phyloP scores from a whole-genome alignment of 1,140 invertebrate species.

The Aphelinus certus region DNA sequence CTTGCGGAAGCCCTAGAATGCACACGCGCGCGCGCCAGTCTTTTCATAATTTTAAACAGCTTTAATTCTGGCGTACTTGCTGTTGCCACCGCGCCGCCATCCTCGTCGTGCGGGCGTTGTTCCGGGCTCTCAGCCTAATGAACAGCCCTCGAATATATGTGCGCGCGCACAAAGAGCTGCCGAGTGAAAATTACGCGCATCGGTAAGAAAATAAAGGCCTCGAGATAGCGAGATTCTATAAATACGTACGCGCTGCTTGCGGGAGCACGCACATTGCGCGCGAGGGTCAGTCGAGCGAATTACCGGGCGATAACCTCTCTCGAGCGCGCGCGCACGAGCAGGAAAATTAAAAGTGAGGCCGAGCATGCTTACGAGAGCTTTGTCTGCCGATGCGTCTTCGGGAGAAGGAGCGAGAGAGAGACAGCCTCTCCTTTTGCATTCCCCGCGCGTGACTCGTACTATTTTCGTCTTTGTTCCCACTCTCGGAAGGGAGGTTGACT shows the following conservation, averaged over 20 bases:
- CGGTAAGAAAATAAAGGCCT: background rate
- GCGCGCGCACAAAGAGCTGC: background rate
- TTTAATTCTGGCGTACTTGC: background rate
- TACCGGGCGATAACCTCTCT: constrained; percentile 32
- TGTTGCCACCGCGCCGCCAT: background rate
- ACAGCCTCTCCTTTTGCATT: too few relatives aligned
- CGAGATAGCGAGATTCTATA: background rate
- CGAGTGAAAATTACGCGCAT: background rate
- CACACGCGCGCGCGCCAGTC: background rate
- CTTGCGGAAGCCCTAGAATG: too few relatives aligned
- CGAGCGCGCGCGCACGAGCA: background rate
- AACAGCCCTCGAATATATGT: constrained; percentile 8
- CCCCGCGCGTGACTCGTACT: too few relatives aligned
- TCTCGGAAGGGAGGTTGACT: too few relatives aligned
- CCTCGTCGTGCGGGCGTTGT: constrained; percentile 7
- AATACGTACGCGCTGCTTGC: background rate
- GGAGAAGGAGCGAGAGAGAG: too few relatives aligned
- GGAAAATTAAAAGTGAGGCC: constrained; percentile 40
- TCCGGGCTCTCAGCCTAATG: background rate
- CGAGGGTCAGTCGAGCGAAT: constrained; percentile 28
- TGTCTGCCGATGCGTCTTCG: too few relatives aligned
- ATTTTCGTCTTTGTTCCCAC: too few relatives aligned
- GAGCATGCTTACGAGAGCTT: background rate
- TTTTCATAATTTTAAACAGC: constrained; percentile 12
- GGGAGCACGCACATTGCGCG: background rate